Percentiles rank a stretch among this genome's conserved stretches.
phyloP scores from a whole-genome alignment of 1,140 invertebrate species.

The Atta cephalotes region DNA sequence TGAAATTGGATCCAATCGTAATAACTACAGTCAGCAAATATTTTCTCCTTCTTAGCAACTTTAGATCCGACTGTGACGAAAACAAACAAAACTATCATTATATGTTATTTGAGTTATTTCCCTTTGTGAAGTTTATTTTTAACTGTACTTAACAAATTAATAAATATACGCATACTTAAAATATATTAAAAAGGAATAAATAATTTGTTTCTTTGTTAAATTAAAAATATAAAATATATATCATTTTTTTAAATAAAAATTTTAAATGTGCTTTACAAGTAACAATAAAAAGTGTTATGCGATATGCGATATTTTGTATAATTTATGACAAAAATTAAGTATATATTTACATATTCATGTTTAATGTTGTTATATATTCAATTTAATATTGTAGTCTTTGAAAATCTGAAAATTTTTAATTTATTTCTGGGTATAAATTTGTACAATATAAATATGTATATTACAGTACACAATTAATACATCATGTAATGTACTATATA shows the following conservation, averaged over 20 bases:
- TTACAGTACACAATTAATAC: not conserved
- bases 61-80: too few species aligned
- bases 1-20: not conserved
- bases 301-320: not conserved
- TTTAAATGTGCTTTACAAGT: too few species aligned
- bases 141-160: not conserved
- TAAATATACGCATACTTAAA: too few species aligned
- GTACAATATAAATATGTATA: not conserved
- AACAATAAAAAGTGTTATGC: too few species aligned
- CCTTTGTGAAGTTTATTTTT: not conserved
- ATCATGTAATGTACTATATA: not conserved
- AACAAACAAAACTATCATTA: not conserved
- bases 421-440: not conserved
- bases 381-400: not conserved
- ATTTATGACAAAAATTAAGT: not conserved
- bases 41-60: too few species aligned
- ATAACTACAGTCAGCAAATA: too few species aligned
- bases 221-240: too few species aligned
- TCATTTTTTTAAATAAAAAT: too few species aligned
- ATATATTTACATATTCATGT: not conserved
- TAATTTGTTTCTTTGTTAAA: not conserved
- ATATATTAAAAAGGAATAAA: too few species aligned
- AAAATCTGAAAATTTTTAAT: not conserved
- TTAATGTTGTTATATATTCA: not conserved
- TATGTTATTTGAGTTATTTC: not conserved